Percentiles rank a stretch among this genome's conserved stretches.
These are phyloP conservation scores for Leptosomus discolor DNA, from an alignment of 2,113 vertebrate species.

Conservation along the genomic window DNA sequence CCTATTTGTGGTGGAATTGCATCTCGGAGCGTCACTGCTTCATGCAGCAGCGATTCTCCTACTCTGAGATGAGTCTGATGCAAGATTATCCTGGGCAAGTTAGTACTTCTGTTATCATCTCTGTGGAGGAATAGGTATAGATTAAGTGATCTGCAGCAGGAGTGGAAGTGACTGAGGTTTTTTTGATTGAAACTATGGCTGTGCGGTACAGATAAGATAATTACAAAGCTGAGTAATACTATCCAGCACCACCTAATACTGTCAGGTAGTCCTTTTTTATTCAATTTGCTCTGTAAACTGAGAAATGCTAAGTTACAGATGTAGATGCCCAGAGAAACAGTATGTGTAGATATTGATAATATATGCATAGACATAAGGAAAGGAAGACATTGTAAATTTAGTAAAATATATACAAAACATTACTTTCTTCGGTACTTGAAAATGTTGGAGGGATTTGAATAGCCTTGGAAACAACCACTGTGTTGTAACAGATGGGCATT, in stretches of 20 bases:
- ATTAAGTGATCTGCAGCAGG: background rate
- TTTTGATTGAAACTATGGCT: background rate
- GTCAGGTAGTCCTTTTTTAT: background rate
- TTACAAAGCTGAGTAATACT: background rate
- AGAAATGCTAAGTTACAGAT: background rate
- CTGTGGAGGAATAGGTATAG: background rate
- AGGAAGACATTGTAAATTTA: background rate
- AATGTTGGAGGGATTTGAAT: background rate
- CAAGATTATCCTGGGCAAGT: background rate
- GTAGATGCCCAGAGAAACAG: background rate
- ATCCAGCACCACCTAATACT: background rate
- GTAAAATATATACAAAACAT: background rate
- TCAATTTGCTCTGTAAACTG: background rate
- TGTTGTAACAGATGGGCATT: background rate
- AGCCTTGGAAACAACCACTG: background rate
- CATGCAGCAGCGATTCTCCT: background rate
- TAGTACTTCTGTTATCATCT: background rate
- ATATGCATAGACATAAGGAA: background rate
- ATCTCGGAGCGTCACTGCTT: background rate
- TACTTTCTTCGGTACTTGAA: background rate
- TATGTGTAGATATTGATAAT: background rate
- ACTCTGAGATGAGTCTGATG: background rate
- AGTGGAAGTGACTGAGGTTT: background rate
- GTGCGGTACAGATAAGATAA: conserved; percentile 1
- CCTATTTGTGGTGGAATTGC: background rate